Conservation (phyloP, 2,797 vertebrate species). For the Graptemys geographica region DNA sequence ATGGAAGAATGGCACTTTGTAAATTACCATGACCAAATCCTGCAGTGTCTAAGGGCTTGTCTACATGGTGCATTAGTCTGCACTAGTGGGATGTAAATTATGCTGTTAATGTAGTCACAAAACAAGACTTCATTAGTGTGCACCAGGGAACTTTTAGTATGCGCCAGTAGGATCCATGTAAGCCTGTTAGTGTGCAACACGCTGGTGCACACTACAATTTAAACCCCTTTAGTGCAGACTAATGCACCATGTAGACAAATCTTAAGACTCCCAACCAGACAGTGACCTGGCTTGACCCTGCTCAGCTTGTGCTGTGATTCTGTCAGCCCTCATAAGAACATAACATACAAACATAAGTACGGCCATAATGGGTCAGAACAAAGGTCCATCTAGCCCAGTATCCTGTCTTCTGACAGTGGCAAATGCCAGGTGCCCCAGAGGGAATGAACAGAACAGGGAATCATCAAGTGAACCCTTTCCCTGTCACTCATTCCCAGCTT, state of each 20-base stretch:
- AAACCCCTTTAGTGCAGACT: neutral
- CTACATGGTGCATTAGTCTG: neutral
- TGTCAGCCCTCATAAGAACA: neutral
- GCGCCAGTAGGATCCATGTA: neutral
- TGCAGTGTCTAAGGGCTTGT: neutral
- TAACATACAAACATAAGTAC: no score
- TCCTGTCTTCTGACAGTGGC: no score
- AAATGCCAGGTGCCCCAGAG: no score
- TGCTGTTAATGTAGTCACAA: no score
- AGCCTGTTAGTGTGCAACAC: neutral
- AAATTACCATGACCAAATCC: neutral
- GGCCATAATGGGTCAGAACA: no score
- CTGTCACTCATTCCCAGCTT: no score
- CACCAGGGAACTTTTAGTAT: neutral
- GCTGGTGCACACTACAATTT: neutral
- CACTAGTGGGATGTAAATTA: neutral
- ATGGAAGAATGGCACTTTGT: neutral
- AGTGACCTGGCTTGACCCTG: accelerated
- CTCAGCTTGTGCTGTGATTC: neutral
- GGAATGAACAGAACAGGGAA: no score
- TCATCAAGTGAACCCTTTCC: no score
- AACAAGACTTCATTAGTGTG: no score
- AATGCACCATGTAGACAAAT: neutral
- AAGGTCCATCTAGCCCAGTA: no score
- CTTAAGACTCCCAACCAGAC: neutral